A percentile compares a stretch with the other conserved stretches of the same genome.
Conservation (phyloP, 2,888 invertebrate genomes). For the Barypeithes pellucidus region DNA sequence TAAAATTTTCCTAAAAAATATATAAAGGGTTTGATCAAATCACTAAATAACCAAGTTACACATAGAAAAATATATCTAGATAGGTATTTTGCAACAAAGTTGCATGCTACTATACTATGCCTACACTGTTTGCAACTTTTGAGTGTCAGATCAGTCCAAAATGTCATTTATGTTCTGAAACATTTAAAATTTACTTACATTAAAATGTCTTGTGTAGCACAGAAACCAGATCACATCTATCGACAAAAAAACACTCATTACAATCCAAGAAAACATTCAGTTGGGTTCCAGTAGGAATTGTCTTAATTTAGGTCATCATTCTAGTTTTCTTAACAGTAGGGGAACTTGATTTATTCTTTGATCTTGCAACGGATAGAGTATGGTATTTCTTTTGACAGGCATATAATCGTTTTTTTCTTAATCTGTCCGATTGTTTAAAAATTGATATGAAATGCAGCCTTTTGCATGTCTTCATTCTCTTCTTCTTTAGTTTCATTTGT, state of each 20-base stretch:
- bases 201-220: neutral
- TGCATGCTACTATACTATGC: constrained; percentile 4
- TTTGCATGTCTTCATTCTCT: neutral
- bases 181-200: neutral
- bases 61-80: constrained; percentile 24
- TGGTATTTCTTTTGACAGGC: constrained; percentile 22
- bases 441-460: constrained; percentile 22
- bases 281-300: neutral
- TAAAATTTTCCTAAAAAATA: neutral
- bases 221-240: constrained; percentile 7
- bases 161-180: neutral
- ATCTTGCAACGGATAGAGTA: constrained; percentile 7
- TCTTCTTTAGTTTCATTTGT: constrained; percentile 10
- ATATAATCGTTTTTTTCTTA: constrained; percentile 17
- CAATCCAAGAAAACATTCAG: constrained; percentile 8
- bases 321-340: neutral
- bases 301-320: constrained; percentile 10
- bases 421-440: constrained; percentile 21
- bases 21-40: constrained; percentile 11
- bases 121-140: neutral
- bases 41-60: neutral
- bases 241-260: constrained; percentile 13
- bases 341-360: constrained; percentile 2
- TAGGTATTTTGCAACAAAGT: constrained; percentile 17
- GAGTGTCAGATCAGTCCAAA: neutral